Evolutionary conservation across 2,113 vertebrate species (phyloP).

Genomic region (Psettodes erumei): DNA sequence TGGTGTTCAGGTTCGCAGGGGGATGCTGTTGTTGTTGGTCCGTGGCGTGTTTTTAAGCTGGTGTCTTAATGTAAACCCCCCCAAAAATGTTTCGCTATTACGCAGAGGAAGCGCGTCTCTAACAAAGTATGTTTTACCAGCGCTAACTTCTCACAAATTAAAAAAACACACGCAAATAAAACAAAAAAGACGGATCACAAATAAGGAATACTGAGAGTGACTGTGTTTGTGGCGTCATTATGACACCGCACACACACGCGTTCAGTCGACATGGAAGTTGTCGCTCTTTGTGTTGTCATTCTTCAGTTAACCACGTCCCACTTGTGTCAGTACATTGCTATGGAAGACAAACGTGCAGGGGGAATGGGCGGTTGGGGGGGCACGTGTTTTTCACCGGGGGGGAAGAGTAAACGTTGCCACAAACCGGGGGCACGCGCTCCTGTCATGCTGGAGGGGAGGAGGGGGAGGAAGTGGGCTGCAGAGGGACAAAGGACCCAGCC

Average conservation of each 20-base stretch:
- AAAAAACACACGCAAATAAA: too few relatives aligned
- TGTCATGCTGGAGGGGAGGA: slow-evolving; percentile 52
- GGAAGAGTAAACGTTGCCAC: background rate
- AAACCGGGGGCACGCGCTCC: slow-evolving; percentile 17
- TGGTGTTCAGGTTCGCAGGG: background rate
- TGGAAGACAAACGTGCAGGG: background rate
- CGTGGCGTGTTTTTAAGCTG: background rate
- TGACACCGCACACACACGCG: background rate
- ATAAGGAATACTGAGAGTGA: too few relatives aligned
- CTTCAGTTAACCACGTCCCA: background rate
- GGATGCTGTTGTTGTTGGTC: slow-evolving; percentile 1
- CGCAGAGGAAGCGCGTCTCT: background rate
- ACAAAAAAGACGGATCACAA: too few relatives aligned
- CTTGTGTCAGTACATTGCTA: rapidly evolving
- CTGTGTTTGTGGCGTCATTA: background rate
- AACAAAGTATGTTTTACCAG: background rate
- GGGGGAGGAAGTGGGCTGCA: slow-evolving; percentile 49
- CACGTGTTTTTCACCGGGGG: slow-evolving; percentile 17
- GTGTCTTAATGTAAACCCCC: too few relatives aligned
- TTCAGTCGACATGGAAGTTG: slow-evolving; percentile 26
- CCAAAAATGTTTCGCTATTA: background rate
- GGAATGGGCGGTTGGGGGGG: background rate
- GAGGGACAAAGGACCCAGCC: slow-evolving; percentile 74
- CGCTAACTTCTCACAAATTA: background rate
- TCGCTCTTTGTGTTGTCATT: background rate